phyloP scores from a whole-genome alignment of 2,113 vertebrate species.

The Pyxicephalus adspersus region DNA sequence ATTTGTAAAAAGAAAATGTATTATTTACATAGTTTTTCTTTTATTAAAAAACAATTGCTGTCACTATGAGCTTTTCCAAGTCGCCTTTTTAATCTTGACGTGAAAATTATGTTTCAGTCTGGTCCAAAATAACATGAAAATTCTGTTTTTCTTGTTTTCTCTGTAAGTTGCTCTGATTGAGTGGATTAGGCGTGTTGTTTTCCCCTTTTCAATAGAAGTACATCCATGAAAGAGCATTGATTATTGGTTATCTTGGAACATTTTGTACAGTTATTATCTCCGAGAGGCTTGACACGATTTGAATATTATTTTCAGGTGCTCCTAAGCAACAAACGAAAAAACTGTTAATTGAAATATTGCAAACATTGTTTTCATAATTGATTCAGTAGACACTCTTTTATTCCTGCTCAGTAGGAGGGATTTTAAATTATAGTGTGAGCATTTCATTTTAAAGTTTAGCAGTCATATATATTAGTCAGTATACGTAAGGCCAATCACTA shows the following conservation, averaged over 20 bases:
- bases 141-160: background rate
- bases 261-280: constrained; percentile 24
- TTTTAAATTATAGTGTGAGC: background rate
- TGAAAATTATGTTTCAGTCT: too few species aligned
- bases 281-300: background rate
- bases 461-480: too few species aligned
- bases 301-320: constrained; percentile 20
- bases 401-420: background rate
- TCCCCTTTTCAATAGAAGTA: background rate
- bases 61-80: too few species aligned
- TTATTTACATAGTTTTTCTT: constrained; percentile 3
- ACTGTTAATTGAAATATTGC: constrained; percentile 9
- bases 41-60: background rate
- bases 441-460: too few species aligned
- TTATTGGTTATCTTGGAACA: constrained; percentile 27
- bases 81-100: too few species aligned
- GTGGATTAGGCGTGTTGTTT: constrained; percentile 3
- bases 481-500: too few species aligned
- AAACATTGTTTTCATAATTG: background rate
- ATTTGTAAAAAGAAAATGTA: background rate
- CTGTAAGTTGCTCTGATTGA: background rate
- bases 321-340: background rate
- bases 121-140: too few species aligned
- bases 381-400: background rate
- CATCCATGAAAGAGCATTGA: constrained; percentile 23